Conservation (phyloP, 2,797 vertebrate species). For the Xenentodon cancila region DNA sequence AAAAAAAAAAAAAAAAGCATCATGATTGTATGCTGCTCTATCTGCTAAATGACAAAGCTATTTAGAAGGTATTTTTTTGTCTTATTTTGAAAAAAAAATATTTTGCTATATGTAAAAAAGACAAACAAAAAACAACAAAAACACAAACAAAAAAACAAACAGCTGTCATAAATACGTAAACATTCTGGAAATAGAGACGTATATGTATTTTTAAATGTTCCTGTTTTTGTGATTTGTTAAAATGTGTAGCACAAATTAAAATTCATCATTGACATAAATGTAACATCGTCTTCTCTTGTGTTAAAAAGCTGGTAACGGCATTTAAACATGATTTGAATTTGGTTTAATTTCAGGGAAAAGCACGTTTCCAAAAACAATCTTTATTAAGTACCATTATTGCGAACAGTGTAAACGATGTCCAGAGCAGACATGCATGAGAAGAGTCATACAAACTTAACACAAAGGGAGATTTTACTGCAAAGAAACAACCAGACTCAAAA, state of each 20-base stretch:
- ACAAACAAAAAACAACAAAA: slow-evolving; percentile 24
- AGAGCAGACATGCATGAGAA: slow-evolving; percentile 58
- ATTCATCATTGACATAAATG: slow-evolving; percentile 69
- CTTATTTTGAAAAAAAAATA: slow-evolving; percentile 68
- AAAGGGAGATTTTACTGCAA: slow-evolving; percentile 41
- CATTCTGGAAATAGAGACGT: slow-evolving; percentile 79
- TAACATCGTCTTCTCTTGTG: slow-evolving; percentile 1
- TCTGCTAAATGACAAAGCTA: slow-evolving; percentile 78
- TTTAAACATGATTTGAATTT: neutral
- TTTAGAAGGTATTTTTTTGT: slow-evolving; percentile 73
- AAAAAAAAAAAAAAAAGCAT: slow-evolving; percentile 53
- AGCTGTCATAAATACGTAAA: slow-evolving; percentile 74
- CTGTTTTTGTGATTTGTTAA: slow-evolving; percentile 79
- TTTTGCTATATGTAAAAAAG: slow-evolving; percentile 73
- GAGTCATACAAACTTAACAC: slow-evolving; percentile 53
- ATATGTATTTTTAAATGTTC: slow-evolving; percentile 81
- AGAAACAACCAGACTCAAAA: slow-evolving; percentile 18
- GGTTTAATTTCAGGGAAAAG: slow-evolving; percentile 6
- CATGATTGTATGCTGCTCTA: slow-evolving; percentile 77
- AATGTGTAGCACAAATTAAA: slow-evolving; percentile 81
- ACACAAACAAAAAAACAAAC: slow-evolving; percentile 35
- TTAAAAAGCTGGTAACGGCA: neutral
- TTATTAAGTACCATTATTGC: slow-evolving; percentile 57
- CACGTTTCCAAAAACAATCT: slow-evolving; percentile 49
- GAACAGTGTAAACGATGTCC: slow-evolving; percentile 66